These are phyloP conservation scores for Tapera naevia DNA, from an alignment of 2,797 vertebrate species.

Conservation along the genomic window DNA sequence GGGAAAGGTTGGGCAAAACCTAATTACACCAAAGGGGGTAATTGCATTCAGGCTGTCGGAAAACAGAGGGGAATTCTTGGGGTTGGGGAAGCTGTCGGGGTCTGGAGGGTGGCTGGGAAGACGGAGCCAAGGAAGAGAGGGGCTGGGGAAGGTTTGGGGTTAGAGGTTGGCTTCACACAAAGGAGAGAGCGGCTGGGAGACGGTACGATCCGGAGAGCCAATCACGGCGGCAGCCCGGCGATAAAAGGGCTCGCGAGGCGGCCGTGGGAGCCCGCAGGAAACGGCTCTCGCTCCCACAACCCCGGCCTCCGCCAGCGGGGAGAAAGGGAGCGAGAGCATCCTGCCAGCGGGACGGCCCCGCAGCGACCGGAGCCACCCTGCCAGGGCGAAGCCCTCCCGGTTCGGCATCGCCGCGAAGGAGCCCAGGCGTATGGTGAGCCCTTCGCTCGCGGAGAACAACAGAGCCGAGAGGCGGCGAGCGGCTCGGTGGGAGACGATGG, in stretches of 20 bases:
- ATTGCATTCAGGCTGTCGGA: not conserved
- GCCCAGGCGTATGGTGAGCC: conserved; percentile 32
- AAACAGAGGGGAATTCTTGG: not conserved
- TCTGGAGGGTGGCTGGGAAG: rapidly evolving
- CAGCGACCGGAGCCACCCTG: too few species aligned
- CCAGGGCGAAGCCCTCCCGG: not conserved
- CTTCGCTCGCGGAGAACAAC: not conserved
- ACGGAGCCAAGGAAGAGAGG: not conserved
- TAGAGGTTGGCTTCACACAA: conserved; percentile 51
- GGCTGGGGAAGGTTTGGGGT: not conserved
- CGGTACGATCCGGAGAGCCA: not conserved
- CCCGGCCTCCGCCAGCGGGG: not conserved
- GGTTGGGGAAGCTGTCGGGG: not conserved
- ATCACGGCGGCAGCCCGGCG: conserved; percentile 30
- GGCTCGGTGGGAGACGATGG: not conserved
- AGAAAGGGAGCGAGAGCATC: not conserved
- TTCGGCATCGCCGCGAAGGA: not conserved
- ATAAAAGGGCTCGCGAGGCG: conserved; percentile 46
- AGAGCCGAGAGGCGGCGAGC: not conserved
- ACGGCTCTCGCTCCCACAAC: not conserved
- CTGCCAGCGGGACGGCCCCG: not conserved
- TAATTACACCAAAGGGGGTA: rapidly evolving
- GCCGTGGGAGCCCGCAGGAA: conserved; percentile 4
- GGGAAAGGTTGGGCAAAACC: not conserved
- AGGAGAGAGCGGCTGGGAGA: conserved; percentile 36